Evolutionary conservation across 2,797 vertebrate genomes (phyloP).

Genomic region (Syndactyla subalaris): DNA sequence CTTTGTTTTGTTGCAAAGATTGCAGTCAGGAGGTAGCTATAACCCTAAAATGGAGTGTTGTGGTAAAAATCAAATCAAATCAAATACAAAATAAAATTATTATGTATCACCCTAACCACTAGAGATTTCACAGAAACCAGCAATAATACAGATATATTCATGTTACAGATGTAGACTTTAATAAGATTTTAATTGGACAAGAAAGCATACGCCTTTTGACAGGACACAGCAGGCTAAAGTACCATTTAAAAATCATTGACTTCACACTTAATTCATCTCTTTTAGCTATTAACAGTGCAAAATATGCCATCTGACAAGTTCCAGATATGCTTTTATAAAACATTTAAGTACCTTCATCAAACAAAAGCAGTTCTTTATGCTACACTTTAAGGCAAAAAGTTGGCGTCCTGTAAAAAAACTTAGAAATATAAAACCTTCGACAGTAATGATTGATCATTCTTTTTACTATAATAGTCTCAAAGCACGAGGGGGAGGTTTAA

Average conservation of each 20-base stretch:
- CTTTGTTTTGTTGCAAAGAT: neutral
- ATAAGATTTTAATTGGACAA: neutral
- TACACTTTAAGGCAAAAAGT: neutral
- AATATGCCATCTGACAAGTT: neutral
- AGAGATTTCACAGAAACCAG: neutral
- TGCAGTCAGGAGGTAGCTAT: neutral
- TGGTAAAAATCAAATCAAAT: neutral
- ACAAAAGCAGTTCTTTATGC: neutral
- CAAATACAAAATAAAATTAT: neutral
- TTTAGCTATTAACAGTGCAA: neutral
- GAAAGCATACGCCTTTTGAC: neutral
- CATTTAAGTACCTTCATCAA: neutral
- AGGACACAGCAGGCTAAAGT: neutral
- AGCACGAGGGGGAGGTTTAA: neutral
- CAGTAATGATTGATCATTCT: neutral
- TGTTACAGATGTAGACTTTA: neutral
- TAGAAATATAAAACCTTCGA: neutral
- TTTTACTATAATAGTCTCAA: neutral
- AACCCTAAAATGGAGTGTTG: neutral
- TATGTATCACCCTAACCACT: neutral
- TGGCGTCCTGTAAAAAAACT: accelerated
- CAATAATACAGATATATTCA: neutral
- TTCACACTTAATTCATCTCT: neutral
- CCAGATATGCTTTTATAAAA: neutral
- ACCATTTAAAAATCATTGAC: neutral